Percentiles rank a stretch among this genome's conserved stretches.
These are phyloP conservation scores for Epistrophe grossulariae DNA, from an alignment of 2,888 invertebrate species.

Conservation along the genomic window DNA sequence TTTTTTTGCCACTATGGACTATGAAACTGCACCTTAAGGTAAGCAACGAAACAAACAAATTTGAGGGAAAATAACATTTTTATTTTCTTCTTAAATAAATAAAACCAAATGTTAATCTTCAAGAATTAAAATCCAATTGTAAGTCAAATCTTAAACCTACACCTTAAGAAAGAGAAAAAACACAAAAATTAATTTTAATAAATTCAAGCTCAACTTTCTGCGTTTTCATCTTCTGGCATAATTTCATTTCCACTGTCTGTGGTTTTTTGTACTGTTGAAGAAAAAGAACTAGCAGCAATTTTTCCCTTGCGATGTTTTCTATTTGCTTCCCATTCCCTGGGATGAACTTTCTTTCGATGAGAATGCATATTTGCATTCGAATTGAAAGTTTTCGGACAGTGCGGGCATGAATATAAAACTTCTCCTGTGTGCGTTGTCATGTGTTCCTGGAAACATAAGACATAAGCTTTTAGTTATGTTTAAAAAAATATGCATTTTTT, in stretches of 20 bases:
- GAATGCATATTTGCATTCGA: constrained; percentile 83
- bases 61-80: neutral
- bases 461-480: no score
- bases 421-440: constrained; percentile 83
- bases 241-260: constrained; percentile 55
- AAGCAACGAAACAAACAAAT: neutral
- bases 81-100: neutral
- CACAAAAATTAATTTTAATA: neutral
- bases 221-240: constrained; percentile 27
- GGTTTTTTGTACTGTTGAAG: constrained; percentile 20
- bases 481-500: neutral
- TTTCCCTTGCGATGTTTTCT: constrained; percentile 78
- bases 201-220: constrained; percentile 12
- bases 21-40: no score
- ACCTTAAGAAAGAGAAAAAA: neutral
- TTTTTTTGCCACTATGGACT: no score
- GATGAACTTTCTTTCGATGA: constrained; percentile 83
- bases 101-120: neutral
- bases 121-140: neutral
- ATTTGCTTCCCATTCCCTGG: constrained; percentile 81
- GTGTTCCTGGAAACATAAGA: constrained; percentile 80
- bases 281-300: constrained; percentile 40
- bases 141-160: neutral
- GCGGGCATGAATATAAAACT: constrained; percentile 82
- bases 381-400: constrained; percentile 83